phyloP scores from a whole-genome alignment of 2,888 invertebrate species.

The Euphydryas editha region DNA sequence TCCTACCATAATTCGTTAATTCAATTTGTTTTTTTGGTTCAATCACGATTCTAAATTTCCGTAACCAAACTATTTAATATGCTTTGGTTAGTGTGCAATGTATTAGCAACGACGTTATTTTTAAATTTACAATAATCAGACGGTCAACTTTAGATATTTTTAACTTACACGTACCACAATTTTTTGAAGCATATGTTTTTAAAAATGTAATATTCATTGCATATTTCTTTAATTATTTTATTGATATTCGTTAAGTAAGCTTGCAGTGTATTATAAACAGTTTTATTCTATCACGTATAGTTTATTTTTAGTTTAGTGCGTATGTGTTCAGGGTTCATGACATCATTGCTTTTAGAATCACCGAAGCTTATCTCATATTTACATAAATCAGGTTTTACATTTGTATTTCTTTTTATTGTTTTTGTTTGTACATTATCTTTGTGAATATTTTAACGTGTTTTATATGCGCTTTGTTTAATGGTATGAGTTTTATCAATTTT shows the following conservation, averaged over 20 bases:
- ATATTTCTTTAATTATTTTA: not conserved
- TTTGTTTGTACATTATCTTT: slow-evolving; percentile 4
- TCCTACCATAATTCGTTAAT: not conserved
- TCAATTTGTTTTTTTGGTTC: too few relatives aligned
- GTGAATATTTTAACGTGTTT: slow-evolving; percentile 2
- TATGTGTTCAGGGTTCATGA: slow-evolving; percentile 23
- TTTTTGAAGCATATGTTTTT: not conserved
- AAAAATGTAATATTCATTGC: slow-evolving; percentile 4
- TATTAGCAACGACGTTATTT: too few relatives aligned
- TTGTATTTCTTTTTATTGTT: slow-evolving; percentile 14
- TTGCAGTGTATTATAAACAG: slow-evolving; percentile 2
- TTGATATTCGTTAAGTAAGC: not conserved
- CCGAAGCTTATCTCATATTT: slow-evolving; percentile 27
- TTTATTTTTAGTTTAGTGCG: slow-evolving; percentile 3
- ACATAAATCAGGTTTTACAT: slow-evolving; percentile 16
- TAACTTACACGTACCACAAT: not conserved
- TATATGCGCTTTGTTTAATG: not conserved
- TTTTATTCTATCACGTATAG: not conserved
- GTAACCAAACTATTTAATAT: too few relatives aligned
- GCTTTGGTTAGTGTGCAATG: too few relatives aligned
- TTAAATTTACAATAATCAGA: not conserved
- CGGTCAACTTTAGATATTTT: slow-evolving; percentile 29
- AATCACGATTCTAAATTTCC: too few relatives aligned
- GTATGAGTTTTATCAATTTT: not conserved
- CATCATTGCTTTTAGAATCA: slow-evolving; percentile 32